Evolutionary conservation across 1,140 invertebrate species (phyloP), one percentile per base, ranked within the genome.

Genomic region (Dreissena polymorpha): DNA sequence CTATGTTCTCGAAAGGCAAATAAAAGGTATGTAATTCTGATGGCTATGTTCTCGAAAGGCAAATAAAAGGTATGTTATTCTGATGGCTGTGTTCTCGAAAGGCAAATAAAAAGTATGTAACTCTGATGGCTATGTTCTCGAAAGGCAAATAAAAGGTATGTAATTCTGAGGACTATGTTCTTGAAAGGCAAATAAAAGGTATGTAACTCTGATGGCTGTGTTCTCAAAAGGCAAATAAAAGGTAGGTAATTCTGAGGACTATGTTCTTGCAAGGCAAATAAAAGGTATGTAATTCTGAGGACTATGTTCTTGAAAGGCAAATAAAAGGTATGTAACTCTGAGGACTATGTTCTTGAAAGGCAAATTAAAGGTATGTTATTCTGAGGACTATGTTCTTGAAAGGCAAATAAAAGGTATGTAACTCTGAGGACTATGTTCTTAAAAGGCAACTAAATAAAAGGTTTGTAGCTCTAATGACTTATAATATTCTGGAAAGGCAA

Each of bases 281-380:
- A 18, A 10, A n/a, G 18, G 18, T 50, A 69, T 49, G 12, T 27
- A n/a, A 49, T 50, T n/a, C 7, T 39, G 98, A 99, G 94, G 96
- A 96, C 63, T 96, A 97, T 93, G 95, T 96, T 87, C 93, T 99
- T 67, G 98, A 99, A 90, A 95, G 98, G 87, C 98, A 99, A 94
- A 98, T 99, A 88, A 95, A 96, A 95, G 94, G 96, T 96, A 94
- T 93, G 92, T 83, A 72, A 64, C 70, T 57, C 68, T 53, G 71
- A 72, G 13, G 39, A 8, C 39, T 5, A 39, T 39, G 39, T 39
- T 39, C 39, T 39, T 39, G 39, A 39, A 39, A 39, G 39, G 39
- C 39, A 39, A 39, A 39, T 39, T 5, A 39, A 39, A 39, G 8
- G 39, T 5, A 39, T n/a, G n/a, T n/a, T n/a, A n/a, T n/a, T n/a